A percentile compares a stretch with the other conserved stretches of the same genome.
phyloP scores from a whole-genome alignment of 2,113 vertebrate species.

The Barbus barbus region DNA sequence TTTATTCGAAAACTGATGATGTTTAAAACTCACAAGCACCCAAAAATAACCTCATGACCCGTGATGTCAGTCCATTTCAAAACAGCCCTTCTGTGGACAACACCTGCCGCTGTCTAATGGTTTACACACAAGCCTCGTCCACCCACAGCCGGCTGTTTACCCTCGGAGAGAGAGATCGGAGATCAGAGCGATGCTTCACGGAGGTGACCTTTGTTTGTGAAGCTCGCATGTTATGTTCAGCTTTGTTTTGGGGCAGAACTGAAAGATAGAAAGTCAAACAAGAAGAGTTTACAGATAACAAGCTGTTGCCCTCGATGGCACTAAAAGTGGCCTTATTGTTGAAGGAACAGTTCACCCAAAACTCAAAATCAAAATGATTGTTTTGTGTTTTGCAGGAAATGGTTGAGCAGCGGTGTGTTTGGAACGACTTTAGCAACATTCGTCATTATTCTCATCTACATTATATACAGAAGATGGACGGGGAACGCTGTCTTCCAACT shows the following conservation, averaged over 20 bases:
- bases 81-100: background rate
- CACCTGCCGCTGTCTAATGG: constrained; percentile 45
- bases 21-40: constrained; percentile 39
- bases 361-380: background rate
- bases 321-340: background rate
- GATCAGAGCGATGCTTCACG: background rate
- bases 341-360: too few species aligned
- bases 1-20: constrained; percentile 43
- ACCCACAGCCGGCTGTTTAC: background rate
- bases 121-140: constrained; percentile 28
- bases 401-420: constrained; percentile 19
- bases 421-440: background rate
- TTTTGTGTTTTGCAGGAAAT: constrained; percentile 27
- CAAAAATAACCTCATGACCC: constrained; percentile 34
- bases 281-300: background rate
- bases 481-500: background rate
- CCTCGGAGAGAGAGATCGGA: background rate
- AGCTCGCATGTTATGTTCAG: background rate
- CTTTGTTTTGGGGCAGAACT: constrained; percentile 9
- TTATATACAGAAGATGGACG: constrained; percentile 32
- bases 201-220: constrained; percentile 9
- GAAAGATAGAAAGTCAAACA: background rate
- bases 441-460: background rate
- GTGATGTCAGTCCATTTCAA: constrained; percentile 5
- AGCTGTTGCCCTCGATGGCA: background rate